These are phyloP conservation scores for Ptilonorhynchus violaceus DNA, from an alignment of 2,113 vertebrate genomes.

Conservation along the genomic window DNA sequence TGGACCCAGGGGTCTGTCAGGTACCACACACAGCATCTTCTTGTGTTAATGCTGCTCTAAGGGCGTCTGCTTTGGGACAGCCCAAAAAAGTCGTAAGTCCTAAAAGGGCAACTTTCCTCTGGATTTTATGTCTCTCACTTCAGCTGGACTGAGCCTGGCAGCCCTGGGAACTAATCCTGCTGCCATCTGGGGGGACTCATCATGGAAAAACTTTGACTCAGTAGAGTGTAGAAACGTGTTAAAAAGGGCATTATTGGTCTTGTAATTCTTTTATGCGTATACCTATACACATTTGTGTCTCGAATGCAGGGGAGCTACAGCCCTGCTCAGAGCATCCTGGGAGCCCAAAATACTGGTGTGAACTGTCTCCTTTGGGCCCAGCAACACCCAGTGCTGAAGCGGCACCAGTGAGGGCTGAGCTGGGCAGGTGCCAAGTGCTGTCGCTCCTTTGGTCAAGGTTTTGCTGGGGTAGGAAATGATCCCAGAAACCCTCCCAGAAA, in stretches of 20 bases:
- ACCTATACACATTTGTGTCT: neutral
- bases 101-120: neutral
- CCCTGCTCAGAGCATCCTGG: neutral
- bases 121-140: neutral
- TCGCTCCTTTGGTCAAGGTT: neutral
- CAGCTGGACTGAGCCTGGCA: neutral
- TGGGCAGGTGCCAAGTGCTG: neutral
- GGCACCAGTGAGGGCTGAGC: accelerated
- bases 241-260: neutral
- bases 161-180: neutral
- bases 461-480: neutral
- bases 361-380: neutral
- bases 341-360: neutral
- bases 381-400: neutral
- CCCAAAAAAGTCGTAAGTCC: accelerated
- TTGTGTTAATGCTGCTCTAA: too few relatives aligned
- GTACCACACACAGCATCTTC: accelerated
- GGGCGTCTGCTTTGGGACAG: neutral
- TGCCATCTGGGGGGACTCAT: neutral
- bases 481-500: neutral
- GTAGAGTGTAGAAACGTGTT: neutral
- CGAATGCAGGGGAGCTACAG: neutral
- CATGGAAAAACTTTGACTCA: neutral
- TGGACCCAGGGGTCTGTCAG: neutral
- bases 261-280: neutral